phyloP scores from a whole-genome alignment of 2,797 vertebrate genomes.

The Scyliorhinus canicula region DNA sequence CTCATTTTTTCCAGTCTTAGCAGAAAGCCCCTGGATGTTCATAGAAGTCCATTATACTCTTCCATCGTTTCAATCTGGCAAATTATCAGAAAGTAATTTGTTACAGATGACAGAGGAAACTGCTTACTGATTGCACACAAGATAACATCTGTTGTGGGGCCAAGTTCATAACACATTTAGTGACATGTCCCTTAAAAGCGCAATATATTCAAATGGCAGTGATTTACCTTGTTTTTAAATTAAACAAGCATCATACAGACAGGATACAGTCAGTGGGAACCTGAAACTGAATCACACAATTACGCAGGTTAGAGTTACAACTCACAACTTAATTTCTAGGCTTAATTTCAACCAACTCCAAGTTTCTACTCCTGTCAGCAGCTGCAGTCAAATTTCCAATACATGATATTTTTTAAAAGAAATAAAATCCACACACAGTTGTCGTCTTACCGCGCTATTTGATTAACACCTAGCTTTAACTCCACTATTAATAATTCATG shows the following conservation, averaged over 20 bases:
- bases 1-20: neutral
- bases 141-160: too few relatives aligned
- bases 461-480: neutral
- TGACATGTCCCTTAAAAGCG: neutral
- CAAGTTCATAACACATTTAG: neutral
- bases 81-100: neutral
- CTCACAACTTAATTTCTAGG: neutral
- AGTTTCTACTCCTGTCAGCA: neutral
- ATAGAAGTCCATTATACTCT: neutral
- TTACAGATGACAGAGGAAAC: neutral
- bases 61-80: neutral
- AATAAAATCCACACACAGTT: neutral
- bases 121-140: neutral
- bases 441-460: neutral
- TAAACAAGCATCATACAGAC: neutral
- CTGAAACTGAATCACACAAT: neutral
- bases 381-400: neutral
- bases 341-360: neutral
- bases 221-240: neutral
- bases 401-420: neutral
- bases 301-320: neutral
- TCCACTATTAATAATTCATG: neutral
- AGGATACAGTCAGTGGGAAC: neutral
- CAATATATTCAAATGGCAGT: neutral
- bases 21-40: neutral